Conservation (phyloP, 2,113 vertebrate species). For the Tympanuchus pallidicinctus region DNA sequence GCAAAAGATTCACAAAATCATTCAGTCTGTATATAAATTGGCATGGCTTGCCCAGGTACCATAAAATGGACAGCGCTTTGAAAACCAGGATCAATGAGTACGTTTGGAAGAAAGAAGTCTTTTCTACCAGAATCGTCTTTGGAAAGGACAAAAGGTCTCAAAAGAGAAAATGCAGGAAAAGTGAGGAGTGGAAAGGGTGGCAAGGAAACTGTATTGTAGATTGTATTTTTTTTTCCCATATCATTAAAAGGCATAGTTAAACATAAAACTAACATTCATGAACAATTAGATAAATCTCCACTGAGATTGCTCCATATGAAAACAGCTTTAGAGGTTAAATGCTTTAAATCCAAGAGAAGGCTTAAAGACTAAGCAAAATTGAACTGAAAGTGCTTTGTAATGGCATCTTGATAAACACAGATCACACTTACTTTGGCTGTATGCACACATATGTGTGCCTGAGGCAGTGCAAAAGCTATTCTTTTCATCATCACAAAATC, state of each 20-base stretch:
- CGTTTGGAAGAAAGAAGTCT: background rate
- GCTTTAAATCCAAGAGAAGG: constrained; percentile 26
- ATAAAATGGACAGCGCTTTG: background rate
- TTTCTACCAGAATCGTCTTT: background rate
- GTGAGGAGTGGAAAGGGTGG: background rate
- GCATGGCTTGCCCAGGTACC: background rate
- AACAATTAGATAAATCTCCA: constrained; percentile 42
- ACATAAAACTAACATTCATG: background rate
- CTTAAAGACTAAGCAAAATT: constrained; percentile 19
- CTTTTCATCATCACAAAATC: background rate
- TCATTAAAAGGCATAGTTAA: constrained; percentile 9
- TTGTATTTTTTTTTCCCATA: background rate
- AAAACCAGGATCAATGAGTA: background rate
- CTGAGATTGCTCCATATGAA: background rate
- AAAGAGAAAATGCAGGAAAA: background rate
- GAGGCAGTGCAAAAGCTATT: fast-evolving
- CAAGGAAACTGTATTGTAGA: background rate
- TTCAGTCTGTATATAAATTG: background rate
- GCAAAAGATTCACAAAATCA: background rate
- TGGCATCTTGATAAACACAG: background rate
- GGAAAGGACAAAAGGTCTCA: background rate
- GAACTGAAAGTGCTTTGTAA: constrained; percentile 36
- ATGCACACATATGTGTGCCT: fast-evolving
- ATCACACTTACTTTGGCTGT: background rate
- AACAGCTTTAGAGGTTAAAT: constrained; percentile 25